Percentiles rank a stretch among this genome's conserved stretches.
These are phyloP conservation scores for Harpalus rubripes DNA, from an alignment of 2,888 invertebrate genomes.

Conservation along the genomic window DNA sequence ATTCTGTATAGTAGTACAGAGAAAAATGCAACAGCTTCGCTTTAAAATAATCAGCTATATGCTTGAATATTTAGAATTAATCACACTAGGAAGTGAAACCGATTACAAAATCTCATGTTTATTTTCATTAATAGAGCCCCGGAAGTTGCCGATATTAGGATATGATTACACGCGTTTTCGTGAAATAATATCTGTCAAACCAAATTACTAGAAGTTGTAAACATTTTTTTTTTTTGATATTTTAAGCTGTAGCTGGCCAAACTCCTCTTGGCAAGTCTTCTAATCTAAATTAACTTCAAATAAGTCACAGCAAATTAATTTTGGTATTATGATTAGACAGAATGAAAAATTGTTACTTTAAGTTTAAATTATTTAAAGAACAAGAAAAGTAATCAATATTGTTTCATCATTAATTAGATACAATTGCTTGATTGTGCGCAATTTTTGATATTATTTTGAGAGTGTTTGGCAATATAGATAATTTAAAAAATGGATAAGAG, in stretches of 20 bases:
- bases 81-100: neutral
- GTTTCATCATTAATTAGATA: neutral
- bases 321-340: neutral
- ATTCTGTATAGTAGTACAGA: too few species aligned
- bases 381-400: neutral
- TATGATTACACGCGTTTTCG: neutral
- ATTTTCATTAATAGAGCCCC: neutral
- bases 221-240: neutral
- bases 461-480: too few species aligned
- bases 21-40: too few species aligned
- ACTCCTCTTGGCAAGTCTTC: neutral
- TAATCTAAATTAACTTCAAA: neutral
- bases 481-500: neutral
- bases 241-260: neutral
- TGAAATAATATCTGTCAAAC: neutral
- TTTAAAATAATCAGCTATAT: neutral
- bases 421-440: neutral
- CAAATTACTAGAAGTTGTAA: neutral
- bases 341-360: too few species aligned
- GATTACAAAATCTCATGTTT: neutral
- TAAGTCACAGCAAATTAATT: neutral
- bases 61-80: neutral
- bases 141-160: neutral
- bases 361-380: too few species aligned
- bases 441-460: neutral